A percentile compares a stretch with the other conserved stretches of the same genome.
Evolutionary conservation across 2,797 vertebrate species (phyloP).

Genomic region (Spatula versicolor): DNA sequence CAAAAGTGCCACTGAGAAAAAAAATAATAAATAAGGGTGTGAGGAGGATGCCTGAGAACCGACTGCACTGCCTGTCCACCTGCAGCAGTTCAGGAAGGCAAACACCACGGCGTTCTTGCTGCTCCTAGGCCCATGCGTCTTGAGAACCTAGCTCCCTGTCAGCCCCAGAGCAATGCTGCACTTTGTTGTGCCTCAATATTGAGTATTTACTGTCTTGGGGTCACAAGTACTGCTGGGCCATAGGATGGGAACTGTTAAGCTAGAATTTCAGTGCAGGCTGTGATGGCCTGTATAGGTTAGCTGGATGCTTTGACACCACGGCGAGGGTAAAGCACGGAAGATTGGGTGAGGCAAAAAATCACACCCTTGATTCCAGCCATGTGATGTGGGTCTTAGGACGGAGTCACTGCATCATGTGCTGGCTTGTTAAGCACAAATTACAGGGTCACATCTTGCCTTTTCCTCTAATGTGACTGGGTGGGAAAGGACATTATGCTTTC

Average conservation of each 20-base stretch:
- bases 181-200: neutral
- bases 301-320: no score
- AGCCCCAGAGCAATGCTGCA: neutral
- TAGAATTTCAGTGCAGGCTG: neutral
- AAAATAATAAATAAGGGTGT: neutral
- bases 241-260: neutral
- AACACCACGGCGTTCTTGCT: neutral
- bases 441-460: neutral
- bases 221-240: neutral
- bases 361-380: neutral
- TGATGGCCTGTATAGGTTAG: neutral
- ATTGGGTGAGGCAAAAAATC: neutral
- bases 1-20: neutral
- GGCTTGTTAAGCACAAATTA: neutral
- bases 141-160: neutral
- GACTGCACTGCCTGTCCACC: neutral
- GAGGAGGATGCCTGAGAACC: neutral
- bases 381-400: neutral
- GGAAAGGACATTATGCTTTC: neutral
- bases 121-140: neutral
- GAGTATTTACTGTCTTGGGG: neutral
- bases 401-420: neutral
- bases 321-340: neutral
- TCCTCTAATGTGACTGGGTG: neutral
- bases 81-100: neutral